Evolutionary conservation across 2,797 vertebrate genomes (phyloP).

Genomic region (Apogon hyalosoma): DNA sequence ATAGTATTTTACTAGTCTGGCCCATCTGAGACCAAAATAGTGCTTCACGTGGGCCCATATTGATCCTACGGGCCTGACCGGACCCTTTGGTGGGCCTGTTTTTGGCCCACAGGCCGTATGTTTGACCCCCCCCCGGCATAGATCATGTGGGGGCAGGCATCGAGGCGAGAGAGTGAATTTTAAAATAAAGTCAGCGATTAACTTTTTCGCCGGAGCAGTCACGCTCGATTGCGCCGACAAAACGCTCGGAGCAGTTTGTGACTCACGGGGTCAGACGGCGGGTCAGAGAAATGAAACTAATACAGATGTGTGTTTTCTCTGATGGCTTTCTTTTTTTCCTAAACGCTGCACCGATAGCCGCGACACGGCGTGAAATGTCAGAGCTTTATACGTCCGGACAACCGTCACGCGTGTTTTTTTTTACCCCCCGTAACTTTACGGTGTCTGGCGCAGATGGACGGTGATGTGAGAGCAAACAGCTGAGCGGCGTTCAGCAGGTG

Average conservation of each 20-base stretch:
- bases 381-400: neutral
- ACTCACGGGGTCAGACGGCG: conserved; percentile 19
- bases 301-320: neutral
- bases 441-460: conserved; percentile 1
- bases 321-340: conserved; percentile 19
- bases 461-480: conserved; percentile 13
- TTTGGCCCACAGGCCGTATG: too few species aligned
- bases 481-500: neutral
- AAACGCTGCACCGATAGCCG: too few species aligned
- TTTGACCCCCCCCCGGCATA: too few species aligned
- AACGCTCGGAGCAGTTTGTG: conserved; percentile 30
- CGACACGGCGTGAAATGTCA: too few species aligned
- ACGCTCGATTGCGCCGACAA: conserved; percentile 33
- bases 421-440: neutral
- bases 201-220: conserved; percentile 46
- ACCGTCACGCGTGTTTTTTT: neutral
- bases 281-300: conserved; percentile 25
- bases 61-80: too few species aligned
- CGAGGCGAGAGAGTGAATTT: conserved; percentile 6
- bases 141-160: conserved; percentile 1
- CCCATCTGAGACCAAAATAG: too few species aligned
- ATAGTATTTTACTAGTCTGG: too few species aligned
- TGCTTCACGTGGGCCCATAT: too few species aligned
- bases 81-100: too few species aligned
- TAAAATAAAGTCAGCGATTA: conserved; percentile 45